These are phyloP conservation scores for Thecophora atra DNA, from an alignment of 2,888 invertebrate genomes.

Conservation along the genomic window DNA sequence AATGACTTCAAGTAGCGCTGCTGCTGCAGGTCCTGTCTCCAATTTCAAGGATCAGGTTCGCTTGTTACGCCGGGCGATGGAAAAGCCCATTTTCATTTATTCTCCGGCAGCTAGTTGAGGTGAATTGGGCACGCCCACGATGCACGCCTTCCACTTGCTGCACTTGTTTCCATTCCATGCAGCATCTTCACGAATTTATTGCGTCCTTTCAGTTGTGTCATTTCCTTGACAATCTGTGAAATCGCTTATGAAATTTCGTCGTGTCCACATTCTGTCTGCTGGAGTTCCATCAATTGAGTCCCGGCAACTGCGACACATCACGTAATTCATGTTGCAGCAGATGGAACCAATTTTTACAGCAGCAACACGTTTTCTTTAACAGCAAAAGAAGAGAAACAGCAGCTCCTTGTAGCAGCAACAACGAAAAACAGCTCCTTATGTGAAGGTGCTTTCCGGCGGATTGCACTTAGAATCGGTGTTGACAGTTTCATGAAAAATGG, in stretches of 20 bases:
- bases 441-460: background rate
- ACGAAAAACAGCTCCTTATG: background rate
- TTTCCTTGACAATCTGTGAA: constrained; percentile 6
- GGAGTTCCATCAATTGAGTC: constrained; percentile 6
- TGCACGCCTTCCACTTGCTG: too few relatives aligned
- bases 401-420: too few relatives aligned
- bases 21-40: constrained; percentile 18
- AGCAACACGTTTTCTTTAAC: constrained; percentile 21
- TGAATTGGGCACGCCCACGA: too few relatives aligned
- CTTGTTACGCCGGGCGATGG: background rate
- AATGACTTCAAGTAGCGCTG: constrained; percentile 1
- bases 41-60: constrained; percentile 13
- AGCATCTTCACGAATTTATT: background rate
- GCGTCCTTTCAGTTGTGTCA: background rate
- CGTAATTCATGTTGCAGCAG: constrained; percentile 24
- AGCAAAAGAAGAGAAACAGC: too few relatives aligned
- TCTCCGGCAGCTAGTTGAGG: too few relatives aligned
- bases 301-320: background rate
- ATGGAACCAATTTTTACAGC: constrained; percentile 18
- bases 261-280: background rate
- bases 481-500: constrained; percentile 62
- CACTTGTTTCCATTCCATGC: background rate
- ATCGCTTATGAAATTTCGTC: constrained; percentile 8
- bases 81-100: too few relatives aligned
- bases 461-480: constrained; percentile 62